Base-by-base conservation (phyloP, 2,113 vertebrate species). In the Gymnobelideus leadbeateri region DNA sequence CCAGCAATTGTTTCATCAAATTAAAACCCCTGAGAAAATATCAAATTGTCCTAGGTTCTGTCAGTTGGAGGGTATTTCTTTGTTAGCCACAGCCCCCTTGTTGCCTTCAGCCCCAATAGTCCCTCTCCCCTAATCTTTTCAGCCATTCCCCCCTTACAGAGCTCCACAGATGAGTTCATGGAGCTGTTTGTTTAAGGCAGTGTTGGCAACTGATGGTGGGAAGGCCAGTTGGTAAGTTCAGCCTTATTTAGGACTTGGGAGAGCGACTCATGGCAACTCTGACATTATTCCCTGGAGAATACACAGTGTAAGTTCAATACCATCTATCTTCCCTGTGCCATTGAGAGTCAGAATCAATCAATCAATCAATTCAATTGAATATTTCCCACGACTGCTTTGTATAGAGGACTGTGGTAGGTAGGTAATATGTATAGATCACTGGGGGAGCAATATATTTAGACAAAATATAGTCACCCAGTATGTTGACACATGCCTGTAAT, bases 1-100 rank as follows among this genome's bases (percentile, higher is more conserved):
- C 94, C 93, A 50, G 91, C 9, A 53, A 92, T 97, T 97, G 91
- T 96, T 97, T 94, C 51, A 84, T 91, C 93, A 94, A 26, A 93
- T 55, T 28, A 84, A 94, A 97, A 61, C 52, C 11, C 55, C 1
- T 19, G 10, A 96, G 55, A 91, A 7, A 90, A 84, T 43, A 94
- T 91, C 49, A 96, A 95, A 95, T 91, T 43, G 89, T 90, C 68
- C 89, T 57, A 7, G 5, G 91, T 90, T 91, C 90, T 61, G 90
- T 84, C 16, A n/a, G 95, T 31, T 12, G 26, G 49, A 25, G 51
- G 51, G 21, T 61, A 95, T 96, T 95, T 95, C 54, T 96, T 95
- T 91, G 46, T 92, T 92, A 91, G 57, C 50, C 92, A 24, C 5
- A 91, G 21, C 77, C 52, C 94, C 50, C 61, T 89, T 53, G 31